These are phyloP conservation scores for Heliopora coerulea DNA, from an alignment of 92 coral and sea anemone genomes.

Conservation along the genomic window DNA sequence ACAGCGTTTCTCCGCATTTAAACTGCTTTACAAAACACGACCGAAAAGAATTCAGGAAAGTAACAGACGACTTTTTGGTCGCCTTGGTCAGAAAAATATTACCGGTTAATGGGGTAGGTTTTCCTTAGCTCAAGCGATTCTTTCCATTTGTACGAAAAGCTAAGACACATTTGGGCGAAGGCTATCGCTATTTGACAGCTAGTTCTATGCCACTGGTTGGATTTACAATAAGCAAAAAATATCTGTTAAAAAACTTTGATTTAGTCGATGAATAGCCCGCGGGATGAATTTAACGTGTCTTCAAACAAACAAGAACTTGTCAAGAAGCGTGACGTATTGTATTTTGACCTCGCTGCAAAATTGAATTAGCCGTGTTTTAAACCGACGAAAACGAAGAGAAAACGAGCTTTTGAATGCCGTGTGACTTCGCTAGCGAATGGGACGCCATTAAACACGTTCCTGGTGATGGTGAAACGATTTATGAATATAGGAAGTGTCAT, in stretches of 20 bases:
- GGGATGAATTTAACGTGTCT: slow-evolving; percentile 2
- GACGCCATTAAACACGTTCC: slow-evolving; percentile 1
- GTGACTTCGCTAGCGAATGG: neutral
- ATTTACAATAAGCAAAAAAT: neutral
- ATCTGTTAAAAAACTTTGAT: neutral
- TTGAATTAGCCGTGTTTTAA: slow-evolving; percentile 18
- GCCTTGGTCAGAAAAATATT: neutral
- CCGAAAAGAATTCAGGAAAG: neutral
- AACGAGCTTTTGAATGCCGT: slow-evolving; percentile 2
- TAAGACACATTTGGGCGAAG: neutral
- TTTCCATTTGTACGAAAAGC: neutral
- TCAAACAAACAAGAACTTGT: slow-evolving; percentile 35
- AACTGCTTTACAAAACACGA: no score
- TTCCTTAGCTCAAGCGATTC: neutral
- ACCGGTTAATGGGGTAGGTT: neutral
- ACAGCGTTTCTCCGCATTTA: no score
- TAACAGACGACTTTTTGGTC: neutral
- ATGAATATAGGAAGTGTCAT: neutral
- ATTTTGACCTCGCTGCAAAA: slow-evolving; percentile 41
- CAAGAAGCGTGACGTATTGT: slow-evolving; percentile 41
- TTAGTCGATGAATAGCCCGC: neutral
- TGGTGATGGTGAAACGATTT: neutral
- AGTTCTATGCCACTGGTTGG: neutral
- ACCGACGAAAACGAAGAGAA: slow-evolving; percentile 17
- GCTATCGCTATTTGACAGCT: neutral